phyloP scores from a whole-genome alignment of 1,140 invertebrate species.

The Thereuonema tuberculata region DNA sequence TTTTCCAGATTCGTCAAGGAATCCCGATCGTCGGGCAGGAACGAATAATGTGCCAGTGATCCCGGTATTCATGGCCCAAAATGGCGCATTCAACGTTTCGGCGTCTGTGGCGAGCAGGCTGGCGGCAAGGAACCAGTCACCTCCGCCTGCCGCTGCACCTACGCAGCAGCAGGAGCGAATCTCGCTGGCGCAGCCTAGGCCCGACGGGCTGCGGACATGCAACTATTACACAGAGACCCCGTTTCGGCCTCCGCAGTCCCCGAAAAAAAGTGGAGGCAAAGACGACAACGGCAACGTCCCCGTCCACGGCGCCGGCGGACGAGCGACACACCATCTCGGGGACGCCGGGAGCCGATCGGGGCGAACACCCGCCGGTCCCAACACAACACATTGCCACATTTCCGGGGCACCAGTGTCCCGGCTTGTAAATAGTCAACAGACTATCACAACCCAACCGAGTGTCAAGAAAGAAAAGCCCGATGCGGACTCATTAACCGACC shows the following conservation, averaged over 20 bases:
- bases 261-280: background rate
- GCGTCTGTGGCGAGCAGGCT: background rate
- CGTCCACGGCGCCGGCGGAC: constrained; percentile 10
- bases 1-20: too few species aligned
- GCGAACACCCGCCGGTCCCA: constrained; percentile 15
- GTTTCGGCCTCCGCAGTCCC: constrained; percentile 32
- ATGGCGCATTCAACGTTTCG: background rate
- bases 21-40: too few species aligned
- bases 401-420: background rate
- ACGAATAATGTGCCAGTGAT: too few species aligned
- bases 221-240: constrained; percentile 80
- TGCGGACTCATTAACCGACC: constrained; percentile 20
- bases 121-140: constrained; percentile 31
- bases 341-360: constrained; percentile 1
- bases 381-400: constrained; percentile 21
- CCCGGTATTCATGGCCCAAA: constrained; percentile 9
- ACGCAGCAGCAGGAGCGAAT: constrained; percentile 27
- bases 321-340: constrained; percentile 17
- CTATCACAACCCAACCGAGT: background rate
- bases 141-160: constrained; percentile 21
- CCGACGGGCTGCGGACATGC: constrained; percentile 54
- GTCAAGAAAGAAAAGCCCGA: constrained; percentile 13
- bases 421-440: background rate
- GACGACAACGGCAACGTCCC: background rate
- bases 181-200: constrained; percentile 50